Evolutionary conservation across 2,888 invertebrate genomes (phyloP), one percentile per base, ranked within the genome.

Genomic region (Griposia aprilina): DNA sequence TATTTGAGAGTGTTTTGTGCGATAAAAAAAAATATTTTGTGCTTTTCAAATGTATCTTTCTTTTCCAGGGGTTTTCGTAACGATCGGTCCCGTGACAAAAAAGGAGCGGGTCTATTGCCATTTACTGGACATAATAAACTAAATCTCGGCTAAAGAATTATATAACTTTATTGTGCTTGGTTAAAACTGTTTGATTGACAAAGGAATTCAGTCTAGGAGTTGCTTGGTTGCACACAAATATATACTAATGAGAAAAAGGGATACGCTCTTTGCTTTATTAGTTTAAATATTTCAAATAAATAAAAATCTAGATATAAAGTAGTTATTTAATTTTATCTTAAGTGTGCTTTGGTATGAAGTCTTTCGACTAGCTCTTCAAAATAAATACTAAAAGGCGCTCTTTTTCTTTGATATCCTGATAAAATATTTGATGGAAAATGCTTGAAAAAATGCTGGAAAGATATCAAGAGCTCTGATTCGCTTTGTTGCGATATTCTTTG

Each of bases 351-450:
- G 17, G 5, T 41, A 41, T 5, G 4, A 60, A 20, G 13, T 36
- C 20, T 45, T 36, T 55, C 13, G 36, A 52, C 17, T 8, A 48
- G 0, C 10, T 45, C 52, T 48, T 48, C 15, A 45, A 52, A 50
- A 52, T 30, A 73, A 26, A 5, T 20, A 17, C 3, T n/a, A 55
- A 30, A 70, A 50, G 8, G 36, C 1, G 26, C 15, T 13, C n/a
- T 52, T 74, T 74, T n/a, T 15, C 52, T 60, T 36, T 74, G 45
- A 80, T 59, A 26, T 66, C 36, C 36, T 55, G 26, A 55, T n/a
- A 30, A 48, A 60, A 74, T 81, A 48, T 60, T 60, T 67, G 17
- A 48, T 55, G 8, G 48, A 73, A 26, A 73, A 73, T 73, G 30
- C 63, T 79, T 41, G 55, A 63, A 23, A 36, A 50, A 23, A 72